Evolutionary conservation across 2,797 vertebrate species (phyloP).

Genomic region (Prionace glauca): DNA sequence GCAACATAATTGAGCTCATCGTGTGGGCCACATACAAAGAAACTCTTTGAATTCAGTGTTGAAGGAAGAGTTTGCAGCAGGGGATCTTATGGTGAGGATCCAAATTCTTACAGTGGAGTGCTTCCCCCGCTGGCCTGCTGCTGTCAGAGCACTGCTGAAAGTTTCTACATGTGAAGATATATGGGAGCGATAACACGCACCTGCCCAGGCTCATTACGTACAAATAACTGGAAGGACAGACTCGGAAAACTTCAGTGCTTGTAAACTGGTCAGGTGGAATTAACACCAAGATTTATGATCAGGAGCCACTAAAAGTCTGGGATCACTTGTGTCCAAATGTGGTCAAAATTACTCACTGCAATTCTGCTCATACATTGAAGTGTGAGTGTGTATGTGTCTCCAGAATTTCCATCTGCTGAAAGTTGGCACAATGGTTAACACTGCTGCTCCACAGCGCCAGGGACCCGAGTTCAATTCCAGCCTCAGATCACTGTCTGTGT

Average conservation of each 20-base stretch:
- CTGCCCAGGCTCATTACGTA: neutral
- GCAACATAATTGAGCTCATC: neutral
- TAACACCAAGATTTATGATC: no score
- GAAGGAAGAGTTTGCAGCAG: neutral
- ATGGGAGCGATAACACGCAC: neutral
- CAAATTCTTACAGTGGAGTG: neutral
- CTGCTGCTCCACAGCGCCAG: no score
- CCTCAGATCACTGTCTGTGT: no score
- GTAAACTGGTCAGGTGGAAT: no score
- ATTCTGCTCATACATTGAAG: no score
- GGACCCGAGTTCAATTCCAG: no score
- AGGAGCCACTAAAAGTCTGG: no score
- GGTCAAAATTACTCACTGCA: no score
- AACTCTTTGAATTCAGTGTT: neutral
- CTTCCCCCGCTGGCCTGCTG: neutral
- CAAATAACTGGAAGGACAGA: no score
- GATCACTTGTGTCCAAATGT: no score
- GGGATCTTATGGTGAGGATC: neutral
- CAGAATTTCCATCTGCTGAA: neutral
- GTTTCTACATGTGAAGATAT: neutral
- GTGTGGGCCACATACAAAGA: neutral
- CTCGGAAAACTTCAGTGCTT: no score
- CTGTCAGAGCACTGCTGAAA: neutral
- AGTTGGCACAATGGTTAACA: neutral
- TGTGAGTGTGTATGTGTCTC: neutral